A percentile compares a stretch with the other conserved stretches of the same genome.
These are phyloP conservation scores for Cepaea nemoralis DNA, from an alignment of 1,140 invertebrate genomes.

Conservation along the genomic window DNA sequence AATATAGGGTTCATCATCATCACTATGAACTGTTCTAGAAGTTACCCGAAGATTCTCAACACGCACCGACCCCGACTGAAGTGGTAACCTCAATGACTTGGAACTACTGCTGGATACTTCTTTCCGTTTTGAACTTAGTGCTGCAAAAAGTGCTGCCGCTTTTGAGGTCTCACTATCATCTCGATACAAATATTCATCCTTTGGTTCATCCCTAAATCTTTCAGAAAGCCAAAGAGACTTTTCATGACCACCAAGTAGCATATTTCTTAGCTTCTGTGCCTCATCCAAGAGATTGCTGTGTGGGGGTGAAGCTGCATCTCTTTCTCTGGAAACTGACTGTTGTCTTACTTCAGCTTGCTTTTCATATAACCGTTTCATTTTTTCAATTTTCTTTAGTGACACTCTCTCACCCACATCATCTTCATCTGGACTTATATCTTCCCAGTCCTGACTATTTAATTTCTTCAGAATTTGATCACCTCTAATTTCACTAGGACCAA, in stretches of 20 bases:
- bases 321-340: constrained; percentile 3
- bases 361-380: background rate
- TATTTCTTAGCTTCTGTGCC: background rate
- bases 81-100: background rate
- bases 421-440: constrained; percentile 12
- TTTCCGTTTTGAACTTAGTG: background rate
- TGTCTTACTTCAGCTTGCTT: background rate
- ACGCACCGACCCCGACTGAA: background rate
- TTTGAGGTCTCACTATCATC: background rate
- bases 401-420: background rate
- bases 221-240: background rate
- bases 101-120: constrained; percentile 5
- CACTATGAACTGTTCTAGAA: constrained; percentile 1
- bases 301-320: background rate
- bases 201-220: constrained; percentile 29
- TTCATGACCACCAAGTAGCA: background rate
- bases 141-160: background rate
- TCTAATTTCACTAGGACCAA: background rate
- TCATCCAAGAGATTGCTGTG: background rate
- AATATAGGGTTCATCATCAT: constrained; percentile 17
- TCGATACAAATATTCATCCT: constrained; percentile 34
- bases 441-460: background rate
- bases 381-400: background rate
- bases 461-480: background rate
- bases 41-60: constrained; percentile 36